Conservation (phyloP, 2,797 vertebrate species). For the Peromyscus aztecus region DNA sequence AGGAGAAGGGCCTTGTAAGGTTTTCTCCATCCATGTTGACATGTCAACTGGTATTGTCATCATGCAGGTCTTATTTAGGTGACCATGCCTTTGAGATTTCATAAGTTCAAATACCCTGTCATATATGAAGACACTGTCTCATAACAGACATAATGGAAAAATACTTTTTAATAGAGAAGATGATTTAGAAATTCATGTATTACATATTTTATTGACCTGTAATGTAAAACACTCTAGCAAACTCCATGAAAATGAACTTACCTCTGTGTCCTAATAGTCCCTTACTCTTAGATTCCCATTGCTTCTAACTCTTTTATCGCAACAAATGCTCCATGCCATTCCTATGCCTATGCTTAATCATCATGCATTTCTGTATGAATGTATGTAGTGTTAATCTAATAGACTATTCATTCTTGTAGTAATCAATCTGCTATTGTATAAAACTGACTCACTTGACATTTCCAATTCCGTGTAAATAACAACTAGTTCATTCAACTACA, state of each 20-base stretch:
- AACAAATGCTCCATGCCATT: neutral
- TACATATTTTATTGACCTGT: accelerated
- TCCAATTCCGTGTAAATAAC: neutral
- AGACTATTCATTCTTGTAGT: neutral
- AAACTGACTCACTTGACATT: neutral
- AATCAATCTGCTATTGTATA: neutral
- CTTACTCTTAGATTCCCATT: neutral
- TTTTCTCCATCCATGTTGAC: neutral
- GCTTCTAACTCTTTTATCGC: neutral
- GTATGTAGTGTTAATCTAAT: neutral
- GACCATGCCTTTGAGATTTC: neutral
- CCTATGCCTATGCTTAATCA: neutral
- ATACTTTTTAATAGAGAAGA: neutral
- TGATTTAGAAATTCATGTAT: neutral
- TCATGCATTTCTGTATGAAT: neutral
- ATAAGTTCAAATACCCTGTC: neutral
- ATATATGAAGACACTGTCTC: neutral
- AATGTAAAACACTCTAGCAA: neutral
- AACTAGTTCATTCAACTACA: neutral
- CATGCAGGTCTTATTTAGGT: neutral
- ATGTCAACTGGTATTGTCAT: neutral
- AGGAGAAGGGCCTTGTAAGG: neutral
- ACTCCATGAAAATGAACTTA: neutral
- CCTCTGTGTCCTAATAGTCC: too few relatives aligned
- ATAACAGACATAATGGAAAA: neutral